Base-by-base conservation (phyloP, 2,797 vertebrate species). In the Nannoperca obscura region DNA sequence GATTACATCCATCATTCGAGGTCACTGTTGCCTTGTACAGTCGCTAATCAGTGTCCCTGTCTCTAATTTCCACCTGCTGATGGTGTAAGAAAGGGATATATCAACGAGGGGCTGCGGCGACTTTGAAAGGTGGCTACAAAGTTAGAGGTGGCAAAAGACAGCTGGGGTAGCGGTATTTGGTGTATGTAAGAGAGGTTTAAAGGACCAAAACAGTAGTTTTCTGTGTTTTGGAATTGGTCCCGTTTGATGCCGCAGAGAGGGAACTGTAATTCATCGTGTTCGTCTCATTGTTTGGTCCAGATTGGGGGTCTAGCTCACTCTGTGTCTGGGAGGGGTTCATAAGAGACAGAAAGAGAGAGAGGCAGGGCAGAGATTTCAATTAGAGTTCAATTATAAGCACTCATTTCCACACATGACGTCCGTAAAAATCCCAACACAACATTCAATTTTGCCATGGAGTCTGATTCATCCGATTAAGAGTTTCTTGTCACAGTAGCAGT, bases 1-100 rank as follows among this genome's bases (percentile, higher is more conserved):
- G 86, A 90, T 92, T 84, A 88, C 88, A 92, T 92, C 92, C 90
- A 89, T 95, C 93, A 94, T 89, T 76, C 52, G 66, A 87, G 82
- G 88, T 87, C 64, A 75, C 74, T 47, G 72, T 59, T 80, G 72
- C 63, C 78, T 60, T 67, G 59, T 74, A 60, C 63, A 32, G 80
- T 77, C 34, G 47, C 81, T 78, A 81, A 86, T 83, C 76, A 64
- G 65, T 55, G 74, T 64, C 70, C 22, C 52, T 65, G 44, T 74
- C 22, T 55, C 2, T 17, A 27, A 74, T 76, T 63, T 73, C 36
- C 8, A 46, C 40, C 49, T 38, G 4, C 53, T 68, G 36, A 79
- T 34, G 2, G 30, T 5, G 1, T 76, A 68, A 73, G 67, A 76
- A 74, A 71, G 17, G n/a, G 47, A 81, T 36, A 46, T n/a, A 36